phyloP scores from a whole-genome alignment of 1,140 invertebrate genomes.

The Rhysida immarginata region DNA sequence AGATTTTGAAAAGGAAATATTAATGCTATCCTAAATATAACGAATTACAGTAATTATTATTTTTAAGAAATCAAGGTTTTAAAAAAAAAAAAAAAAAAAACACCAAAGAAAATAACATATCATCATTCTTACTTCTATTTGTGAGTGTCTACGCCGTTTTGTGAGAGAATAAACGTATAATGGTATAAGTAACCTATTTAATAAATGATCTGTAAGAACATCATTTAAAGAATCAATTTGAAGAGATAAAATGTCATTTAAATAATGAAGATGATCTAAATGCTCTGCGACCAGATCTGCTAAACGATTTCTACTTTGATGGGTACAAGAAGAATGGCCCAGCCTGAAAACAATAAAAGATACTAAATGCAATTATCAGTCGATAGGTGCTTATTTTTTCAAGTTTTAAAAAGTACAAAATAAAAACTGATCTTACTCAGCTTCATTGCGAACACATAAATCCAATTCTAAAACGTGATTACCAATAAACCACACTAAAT shows the following conservation, averaged over 20 bases:
- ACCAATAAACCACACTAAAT: slow-evolving; percentile 98
- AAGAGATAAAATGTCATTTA: slow-evolving; percentile 90
- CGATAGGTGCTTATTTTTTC: too few species aligned
- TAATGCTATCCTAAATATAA: too few species aligned
- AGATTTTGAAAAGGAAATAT: too few species aligned
- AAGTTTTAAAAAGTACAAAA: too few species aligned
- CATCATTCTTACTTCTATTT: slow-evolving; percentile 30
- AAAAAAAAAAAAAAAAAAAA: too few species aligned
- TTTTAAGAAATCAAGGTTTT: too few species aligned
- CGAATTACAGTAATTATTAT: too few species aligned
- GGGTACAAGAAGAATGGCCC: slow-evolving; percentile 53
- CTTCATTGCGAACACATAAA: slow-evolving; percentile 81
- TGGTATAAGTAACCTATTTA: slow-evolving; percentile 84
- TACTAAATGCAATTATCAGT: too few species aligned
- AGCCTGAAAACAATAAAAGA: too few species aligned
- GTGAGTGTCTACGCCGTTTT: slow-evolving; percentile 14
- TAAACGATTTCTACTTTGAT: slow-evolving; percentile 67
- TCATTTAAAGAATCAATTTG: slow-evolving; percentile 86
- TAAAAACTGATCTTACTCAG: too few species aligned
- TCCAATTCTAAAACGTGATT: slow-evolving; percentile 95
- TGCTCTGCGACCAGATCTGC: slow-evolving; percentile 93
- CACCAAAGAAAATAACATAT: too few species aligned
- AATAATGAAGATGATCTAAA: slow-evolving; percentile 91
- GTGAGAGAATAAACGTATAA: slow-evolving; percentile 80
- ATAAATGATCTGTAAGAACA: slow-evolving; percentile 84